Base-by-base conservation (phyloP, 2,113 vertebrate genomes). In the Urocitellus parryii region DNA sequence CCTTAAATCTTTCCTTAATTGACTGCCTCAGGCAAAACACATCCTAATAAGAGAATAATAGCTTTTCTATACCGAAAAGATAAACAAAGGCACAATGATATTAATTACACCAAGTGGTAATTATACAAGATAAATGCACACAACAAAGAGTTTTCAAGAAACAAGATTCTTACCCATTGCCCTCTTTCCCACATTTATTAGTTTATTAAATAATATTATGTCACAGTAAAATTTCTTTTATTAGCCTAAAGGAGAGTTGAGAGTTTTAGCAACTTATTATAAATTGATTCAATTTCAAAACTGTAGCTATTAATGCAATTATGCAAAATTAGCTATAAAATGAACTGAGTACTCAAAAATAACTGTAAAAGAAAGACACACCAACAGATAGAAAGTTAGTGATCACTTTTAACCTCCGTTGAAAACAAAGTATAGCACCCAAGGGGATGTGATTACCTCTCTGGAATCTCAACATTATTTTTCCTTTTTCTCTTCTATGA, bases 121-220 rank as follows among this genome's bases (percentile, higher is more conserved):
- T 97, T 96, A 95, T 85, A 58, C 7, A 83, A 95, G 42, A 88
- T 91, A 91, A 89, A 95, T 96, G 17, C 58, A 37, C 67, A 39
- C 51, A 94, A 45, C 70, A 89, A 89, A 77, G 34, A 56, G 34
- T 87, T 97, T 85, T 96, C 81, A 88, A 94, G 85, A 96, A 95
- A 86, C 87, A 94, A 92, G 73, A 11, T 85, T 97, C 53, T 94
- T 96, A 56, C 42, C 17, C 56, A 76, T 83, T 97, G 51, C 13
- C 82, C 61, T 97, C 22, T 85, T 95, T 96, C 45, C 29, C 67
- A 96, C 6, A 0, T 96, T 96, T 97, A 97, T 91, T 97, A 90
- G 74, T 96, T 97, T 97, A 96, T 96, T 97, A 98, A 97, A 92
- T 97, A 97, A 97, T 48, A 78, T 96, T 88, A 68, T 92, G 61